Percentiles rank a stretch among this genome's conserved stretches.
Evolutionary conservation across 1,140 invertebrate genomes (phyloP).

Genomic region (Tetramorium simillimum): DNA sequence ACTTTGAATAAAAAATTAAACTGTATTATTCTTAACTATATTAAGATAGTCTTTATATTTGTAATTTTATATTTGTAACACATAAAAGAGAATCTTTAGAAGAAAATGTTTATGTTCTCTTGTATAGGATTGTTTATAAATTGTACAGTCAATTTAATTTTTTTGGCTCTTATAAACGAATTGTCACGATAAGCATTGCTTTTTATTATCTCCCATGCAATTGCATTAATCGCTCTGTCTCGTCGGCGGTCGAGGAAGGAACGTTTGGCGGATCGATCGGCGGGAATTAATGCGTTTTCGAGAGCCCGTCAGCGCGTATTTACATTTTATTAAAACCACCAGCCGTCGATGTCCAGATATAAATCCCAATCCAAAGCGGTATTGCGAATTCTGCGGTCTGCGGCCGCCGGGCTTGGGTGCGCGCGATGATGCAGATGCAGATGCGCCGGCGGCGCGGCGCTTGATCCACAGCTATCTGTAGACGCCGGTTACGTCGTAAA

Average conservation of each 20-base stretch:
- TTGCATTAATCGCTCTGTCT: conserved; percentile 6
- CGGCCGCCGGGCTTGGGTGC: conserved; percentile 19
- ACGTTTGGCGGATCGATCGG: conserved; percentile 17
- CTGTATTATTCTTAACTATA: too few relatives aligned
- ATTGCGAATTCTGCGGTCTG: conserved; percentile 63
- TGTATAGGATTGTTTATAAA: neutral
- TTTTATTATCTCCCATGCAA: conserved; percentile 3
- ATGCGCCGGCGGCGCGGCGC: conserved; percentile 20
- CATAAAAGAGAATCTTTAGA: neutral
- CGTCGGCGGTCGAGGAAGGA: neutral
- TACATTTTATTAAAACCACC: conserved; percentile 76
- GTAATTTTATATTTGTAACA: neutral
- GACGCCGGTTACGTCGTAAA: conserved; percentile 56
- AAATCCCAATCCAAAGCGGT: conserved; percentile 68
- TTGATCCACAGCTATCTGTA: conserved; percentile 57
- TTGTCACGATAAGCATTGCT: neutral
- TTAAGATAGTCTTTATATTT: too few relatives aligned
- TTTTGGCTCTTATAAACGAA: neutral
- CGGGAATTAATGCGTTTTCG: conserved; percentile 63
- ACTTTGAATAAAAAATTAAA: neutral
- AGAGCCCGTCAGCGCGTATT: conserved; percentile 62
- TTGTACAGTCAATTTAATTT: neutral
- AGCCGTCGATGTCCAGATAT: conserved; percentile 61
- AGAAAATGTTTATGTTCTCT: neutral
- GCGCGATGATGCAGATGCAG: conserved; percentile 56